Conservation (phyloP, 2,888 invertebrate genomes). For the Neoitamus cyanurus region DNA sequence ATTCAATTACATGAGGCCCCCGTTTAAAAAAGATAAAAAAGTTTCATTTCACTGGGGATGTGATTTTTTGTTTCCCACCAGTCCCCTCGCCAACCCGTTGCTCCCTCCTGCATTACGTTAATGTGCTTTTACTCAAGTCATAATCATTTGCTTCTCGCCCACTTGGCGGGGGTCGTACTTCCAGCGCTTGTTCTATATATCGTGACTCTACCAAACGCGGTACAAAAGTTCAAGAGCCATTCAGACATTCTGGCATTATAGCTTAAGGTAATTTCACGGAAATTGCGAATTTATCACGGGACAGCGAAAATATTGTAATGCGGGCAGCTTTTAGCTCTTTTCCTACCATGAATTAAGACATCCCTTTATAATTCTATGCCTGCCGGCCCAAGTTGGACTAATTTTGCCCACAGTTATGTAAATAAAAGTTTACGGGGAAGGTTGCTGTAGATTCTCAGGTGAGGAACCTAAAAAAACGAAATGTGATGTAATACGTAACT, state of each 20-base stretch:
- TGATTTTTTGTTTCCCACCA: conserved; percentile 45
- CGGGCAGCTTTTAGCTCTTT: background rate
- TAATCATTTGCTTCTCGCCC: conserved; percentile 25
- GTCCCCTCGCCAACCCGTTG: background rate
- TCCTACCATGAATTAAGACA: conserved; percentile 11
- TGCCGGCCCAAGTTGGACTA: background rate
- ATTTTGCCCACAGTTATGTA: background rate
- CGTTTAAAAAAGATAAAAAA: conserved; percentile 46
- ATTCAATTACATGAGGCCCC: conserved; percentile 47
- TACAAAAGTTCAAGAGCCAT: conserved; percentile 40
- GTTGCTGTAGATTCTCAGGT: background rate
- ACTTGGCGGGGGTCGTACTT: conserved; percentile 3
- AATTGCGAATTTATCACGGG: conserved; percentile 43
- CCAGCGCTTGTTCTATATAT: background rate
- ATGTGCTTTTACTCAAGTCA: conserved; percentile 21
- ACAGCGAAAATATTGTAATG: conserved; percentile 37
- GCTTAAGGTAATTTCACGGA: conserved; percentile 31
- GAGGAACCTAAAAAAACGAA: background rate
- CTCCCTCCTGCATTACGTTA: background rate
- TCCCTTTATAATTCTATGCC: conserved; percentile 13
- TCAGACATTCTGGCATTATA: conserved; percentile 24
- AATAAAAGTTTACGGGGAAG: background rate
- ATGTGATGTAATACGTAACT: too few relatives aligned
- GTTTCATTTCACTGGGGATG: conserved; percentile 35
- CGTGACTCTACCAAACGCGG: background rate